Evolutionary conservation across 2,113 vertebrate species (phyloP).

Genomic region (Eurystomus gularis): DNA sequence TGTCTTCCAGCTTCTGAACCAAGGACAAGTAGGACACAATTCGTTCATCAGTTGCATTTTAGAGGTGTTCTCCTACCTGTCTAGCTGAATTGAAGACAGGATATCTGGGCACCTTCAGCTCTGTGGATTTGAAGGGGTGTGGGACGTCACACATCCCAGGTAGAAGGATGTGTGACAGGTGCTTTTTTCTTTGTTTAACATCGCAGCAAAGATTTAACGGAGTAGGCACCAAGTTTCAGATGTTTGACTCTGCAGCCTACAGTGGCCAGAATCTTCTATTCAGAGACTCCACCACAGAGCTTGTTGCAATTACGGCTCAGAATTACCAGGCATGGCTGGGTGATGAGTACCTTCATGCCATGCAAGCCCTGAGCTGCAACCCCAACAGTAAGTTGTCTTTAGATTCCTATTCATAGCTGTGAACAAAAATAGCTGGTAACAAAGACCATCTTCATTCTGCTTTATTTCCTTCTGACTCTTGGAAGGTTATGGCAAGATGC

Average conservation of each 20-base stretch:
- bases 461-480: not conserved
- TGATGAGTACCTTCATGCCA: slow-evolving; percentile 74
- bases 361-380: slow-evolving; percentile 86
- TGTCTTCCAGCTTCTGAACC: slow-evolving; percentile 81
- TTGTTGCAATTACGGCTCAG: slow-evolving; percentile 71
- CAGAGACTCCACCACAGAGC: slow-evolving; percentile 78
- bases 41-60: not conserved
- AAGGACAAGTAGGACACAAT: slow-evolving; percentile 80
- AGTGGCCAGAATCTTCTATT: slow-evolving; percentile 82
- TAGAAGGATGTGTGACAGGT: not conserved
- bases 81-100: not conserved
- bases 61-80: not conserved
- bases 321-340: slow-evolving; percentile 88
- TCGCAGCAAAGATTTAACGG: slow-evolving; percentile 72
- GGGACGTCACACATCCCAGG: not conserved
- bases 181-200: not conserved
- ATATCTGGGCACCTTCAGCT: not conserved
- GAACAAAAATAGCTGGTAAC: not conserved
- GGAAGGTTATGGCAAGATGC: not conserved
- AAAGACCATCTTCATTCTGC: not conserved
- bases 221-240: slow-evolving; percentile 75
- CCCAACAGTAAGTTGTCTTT: slow-evolving; percentile 72
- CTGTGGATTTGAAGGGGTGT: not conserved
- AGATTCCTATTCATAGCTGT: not conserved
- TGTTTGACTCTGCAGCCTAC: slow-evolving; percentile 84